Evolutionary conservation across 2,113 vertebrate genomes (phyloP).

Genomic region (Xyrauchen texanus): DNA sequence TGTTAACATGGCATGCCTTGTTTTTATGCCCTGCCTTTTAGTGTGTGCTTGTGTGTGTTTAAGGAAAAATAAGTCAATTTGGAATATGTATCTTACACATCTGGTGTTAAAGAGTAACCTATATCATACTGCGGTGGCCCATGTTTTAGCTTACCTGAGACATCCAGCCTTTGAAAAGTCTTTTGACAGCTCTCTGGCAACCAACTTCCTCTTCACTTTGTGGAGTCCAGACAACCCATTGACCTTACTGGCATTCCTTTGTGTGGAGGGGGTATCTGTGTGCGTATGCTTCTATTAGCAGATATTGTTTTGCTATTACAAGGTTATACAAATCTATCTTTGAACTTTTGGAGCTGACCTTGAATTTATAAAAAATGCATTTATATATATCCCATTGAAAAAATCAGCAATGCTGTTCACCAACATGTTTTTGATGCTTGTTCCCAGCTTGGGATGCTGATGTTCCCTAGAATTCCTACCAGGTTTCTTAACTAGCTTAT

Average conservation of each 20-base stretch:
- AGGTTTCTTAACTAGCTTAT: no score
- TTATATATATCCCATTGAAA: not conserved
- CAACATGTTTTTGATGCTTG: no score
- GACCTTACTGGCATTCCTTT: constrained; percentile 20
- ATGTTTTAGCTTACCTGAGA: constrained; percentile 3
- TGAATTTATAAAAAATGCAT: not conserved
- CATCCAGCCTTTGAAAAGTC: constrained; percentile 7
- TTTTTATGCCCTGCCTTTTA: constrained; percentile 14
- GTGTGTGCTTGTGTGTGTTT: not conserved
- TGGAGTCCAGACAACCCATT: constrained; percentile 30
- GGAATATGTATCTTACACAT: constrained; percentile 10
- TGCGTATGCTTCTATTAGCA: not conserved
- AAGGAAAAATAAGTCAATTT: constrained; percentile 3
- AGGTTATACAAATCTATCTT: constrained; percentile 12
- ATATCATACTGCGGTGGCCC: constrained; percentile 14
- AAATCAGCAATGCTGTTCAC: no score
- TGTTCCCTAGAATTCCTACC: no score
- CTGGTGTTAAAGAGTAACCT: constrained; percentile 13
- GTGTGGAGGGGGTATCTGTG: not conserved
- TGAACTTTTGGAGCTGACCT: not conserved
- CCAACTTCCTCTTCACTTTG: constrained; percentile 32
- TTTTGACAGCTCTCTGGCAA: constrained; percentile 43
- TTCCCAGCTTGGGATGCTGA: no score
- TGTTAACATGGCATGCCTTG: constrained; percentile 36
- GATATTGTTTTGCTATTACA: not conserved